Percentiles rank a stretch among this genome's conserved stretches.
Conservation (phyloP, 2,888 invertebrate genomes). For the Adelphocoris suturalis region DNA sequence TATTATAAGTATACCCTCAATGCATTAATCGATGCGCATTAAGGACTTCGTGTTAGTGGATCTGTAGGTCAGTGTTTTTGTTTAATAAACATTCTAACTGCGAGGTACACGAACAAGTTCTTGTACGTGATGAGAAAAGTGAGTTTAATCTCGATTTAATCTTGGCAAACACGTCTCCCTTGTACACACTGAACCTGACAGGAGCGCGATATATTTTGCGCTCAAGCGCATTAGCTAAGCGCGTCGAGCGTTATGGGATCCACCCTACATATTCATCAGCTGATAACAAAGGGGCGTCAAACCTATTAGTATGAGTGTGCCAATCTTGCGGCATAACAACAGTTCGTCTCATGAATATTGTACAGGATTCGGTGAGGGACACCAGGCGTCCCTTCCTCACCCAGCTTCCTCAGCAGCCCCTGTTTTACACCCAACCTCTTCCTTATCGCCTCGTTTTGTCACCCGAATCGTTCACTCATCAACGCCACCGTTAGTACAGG, state of each 20-base stretch:
- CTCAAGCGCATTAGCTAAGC: conserved; percentile 47
- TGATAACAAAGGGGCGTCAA: conserved; percentile 63
- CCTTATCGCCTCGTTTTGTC: neutral
- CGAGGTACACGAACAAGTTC: neutral
- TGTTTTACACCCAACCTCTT: neutral
- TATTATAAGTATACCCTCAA: too few relatives aligned
- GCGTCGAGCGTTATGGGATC: conserved; percentile 44
- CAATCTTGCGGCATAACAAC: conserved; percentile 66
- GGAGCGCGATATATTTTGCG: conserved; percentile 17
- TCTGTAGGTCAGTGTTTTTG: too few relatives aligned
- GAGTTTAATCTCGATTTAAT: conserved; percentile 1
- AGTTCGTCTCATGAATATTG: conserved; percentile 67
- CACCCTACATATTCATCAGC: conserved; percentile 66
- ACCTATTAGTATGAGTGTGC: conserved; percentile 68
- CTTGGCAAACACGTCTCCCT: conserved; percentile 10
- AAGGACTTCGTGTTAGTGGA: too few relatives aligned
- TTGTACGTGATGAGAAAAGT: neutral
- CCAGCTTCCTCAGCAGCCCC: neutral
- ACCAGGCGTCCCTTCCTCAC: neutral
- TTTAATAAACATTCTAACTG: neutral
- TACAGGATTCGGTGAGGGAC: conserved; percentile 54
- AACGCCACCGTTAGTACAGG: neutral
- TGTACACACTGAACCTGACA: neutral
- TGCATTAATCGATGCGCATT: too few relatives aligned
- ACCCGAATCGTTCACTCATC: conserved; percentile 11